These are phyloP conservation scores for Xylota sylvarum DNA, from an alignment of 2,888 invertebrate genomes.

Conservation along the genomic window DNA sequence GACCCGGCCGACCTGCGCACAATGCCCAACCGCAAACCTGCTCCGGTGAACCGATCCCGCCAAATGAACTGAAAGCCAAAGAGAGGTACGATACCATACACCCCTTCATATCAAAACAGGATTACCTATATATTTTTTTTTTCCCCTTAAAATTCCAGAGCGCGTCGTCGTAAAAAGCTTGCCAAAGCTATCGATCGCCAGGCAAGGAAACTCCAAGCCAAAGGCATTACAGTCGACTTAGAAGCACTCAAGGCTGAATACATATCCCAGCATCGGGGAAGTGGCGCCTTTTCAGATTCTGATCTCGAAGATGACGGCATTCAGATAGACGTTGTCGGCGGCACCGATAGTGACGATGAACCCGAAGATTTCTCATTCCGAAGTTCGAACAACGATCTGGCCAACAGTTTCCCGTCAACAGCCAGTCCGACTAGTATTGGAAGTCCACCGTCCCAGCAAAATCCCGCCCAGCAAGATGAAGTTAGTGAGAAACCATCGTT, in stretches of 20 bases:
- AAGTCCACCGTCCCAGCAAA: conserved; percentile 80
- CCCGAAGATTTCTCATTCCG: conserved; percentile 86
- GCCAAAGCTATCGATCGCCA: conserved; percentile 96
- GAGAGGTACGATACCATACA: conserved; percentile 87
- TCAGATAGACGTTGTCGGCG: conserved; percentile 95
- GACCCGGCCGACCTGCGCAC: conserved; percentile 98
- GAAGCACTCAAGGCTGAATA: conserved; percentile 94
- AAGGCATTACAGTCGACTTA: conserved; percentile 95
- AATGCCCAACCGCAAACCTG: conserved; percentile 99
- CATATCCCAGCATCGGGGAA: conserved; percentile 90
- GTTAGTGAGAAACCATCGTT: conserved; percentile 78
- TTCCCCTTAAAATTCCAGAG: conserved; percentile 86
- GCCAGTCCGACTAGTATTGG: conserved; percentile 79
- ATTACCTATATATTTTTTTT: not conserved
- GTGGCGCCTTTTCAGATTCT: conserved; percentile 87
- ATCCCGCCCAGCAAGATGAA: conserved; percentile 83
- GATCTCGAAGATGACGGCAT: conserved; percentile 89
- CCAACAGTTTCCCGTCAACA: conserved; percentile 79
- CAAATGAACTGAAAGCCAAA: conserved; percentile 93
- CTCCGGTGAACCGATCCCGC: conserved; percentile 98
- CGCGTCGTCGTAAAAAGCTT: conserved; percentile 95
- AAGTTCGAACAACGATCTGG: conserved; percentile 80
- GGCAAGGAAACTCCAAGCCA: conserved; percentile 95
- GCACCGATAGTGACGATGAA: conserved; percentile 90
- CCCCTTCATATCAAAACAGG: not conserved